A percentile compares a stretch with the other conserved stretches of the same genome.
Conservation (phyloP, 2,113 vertebrate genomes). For the Aramus guarauna region DNA sequence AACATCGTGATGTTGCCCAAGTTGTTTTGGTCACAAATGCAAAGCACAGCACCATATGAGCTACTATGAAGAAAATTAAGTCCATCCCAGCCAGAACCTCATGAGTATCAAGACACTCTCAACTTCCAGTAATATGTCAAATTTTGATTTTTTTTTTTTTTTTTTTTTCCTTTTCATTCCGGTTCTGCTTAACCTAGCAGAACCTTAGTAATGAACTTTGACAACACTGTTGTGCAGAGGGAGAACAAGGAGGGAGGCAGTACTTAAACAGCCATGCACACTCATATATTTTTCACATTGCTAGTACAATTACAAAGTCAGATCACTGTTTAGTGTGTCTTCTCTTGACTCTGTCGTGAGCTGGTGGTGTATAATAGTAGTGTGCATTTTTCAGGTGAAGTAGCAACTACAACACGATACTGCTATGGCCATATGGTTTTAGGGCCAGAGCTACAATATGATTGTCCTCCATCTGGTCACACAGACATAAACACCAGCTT, state of each 20-base stretch:
- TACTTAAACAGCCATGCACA: neutral
- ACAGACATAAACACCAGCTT: neutral
- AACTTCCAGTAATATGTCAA: neutral
- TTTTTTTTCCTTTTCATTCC: neutral
- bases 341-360: neutral
- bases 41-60: rapidly evolving
- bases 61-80: neutral
- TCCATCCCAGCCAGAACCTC: neutral
- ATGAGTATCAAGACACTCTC: neutral
- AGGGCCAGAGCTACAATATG: neutral
- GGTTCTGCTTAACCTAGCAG: neutral
- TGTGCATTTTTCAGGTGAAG: neutral
- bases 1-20: neutral
- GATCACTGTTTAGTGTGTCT: neutral
- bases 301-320: neutral
- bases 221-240: too few species aligned
- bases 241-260: neutral
- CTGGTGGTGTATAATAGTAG: neutral
- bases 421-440: neutral
- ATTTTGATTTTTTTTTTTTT: neutral
- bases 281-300: neutral
- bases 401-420: neutral
- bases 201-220: neutral
- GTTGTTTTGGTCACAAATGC: neutral
- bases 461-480: neutral